Evolutionary conservation across 2,113 vertebrate species (phyloP), one percentile per base, ranked within the genome.

Genomic region (Eublepharis macularius): DNA sequence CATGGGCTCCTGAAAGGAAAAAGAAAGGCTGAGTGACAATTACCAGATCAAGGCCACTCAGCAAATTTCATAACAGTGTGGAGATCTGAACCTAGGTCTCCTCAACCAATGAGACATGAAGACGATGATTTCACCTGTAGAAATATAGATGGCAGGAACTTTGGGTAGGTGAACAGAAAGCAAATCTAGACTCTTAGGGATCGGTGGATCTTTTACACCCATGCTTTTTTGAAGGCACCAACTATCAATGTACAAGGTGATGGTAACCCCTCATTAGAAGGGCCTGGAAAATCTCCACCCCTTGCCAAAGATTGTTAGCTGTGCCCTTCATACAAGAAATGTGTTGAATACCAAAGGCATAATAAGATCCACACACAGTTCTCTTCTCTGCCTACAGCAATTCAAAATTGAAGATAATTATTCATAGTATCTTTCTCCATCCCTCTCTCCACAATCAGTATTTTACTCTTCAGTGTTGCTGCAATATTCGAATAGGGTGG

Each of bases 401-500:
- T 60, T 66, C 45, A 83, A 47, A 73, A 47, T 54, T 29, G 36
- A 66, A 60, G 57, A 45, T 78, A 39, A n/a, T 47, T 72, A 63
- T 43, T 85, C 69, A 63, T 34, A 45, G 54, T 5, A 80, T 26
- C 26, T 60, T 43, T n/a, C 36, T n/a, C 8, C 32, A 69, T 79
- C 36, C 47, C 47, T 49, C 75, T 63, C 60, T 26, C 57, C 57
- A 60, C 29, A 54, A 39, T 70, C 45, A 87, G 80, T 4, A 0
- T 90, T 41, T 70, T 85, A 91, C 76, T 93, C 89, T 84, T 85
- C 86, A 95, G 91, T 75, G 39, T 80, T 76, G 89, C 93, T 77
- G 88, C 43, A 95, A 92, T 85, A 90, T 90, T 94, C 83, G 94
- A 92, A 90, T 82, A 93, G 79, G 81, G 85, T 83, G 93, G 81